Base-by-base conservation (phyloP, 2,888 invertebrate genomes). In the Hirtodrosophila confusa region DNA sequence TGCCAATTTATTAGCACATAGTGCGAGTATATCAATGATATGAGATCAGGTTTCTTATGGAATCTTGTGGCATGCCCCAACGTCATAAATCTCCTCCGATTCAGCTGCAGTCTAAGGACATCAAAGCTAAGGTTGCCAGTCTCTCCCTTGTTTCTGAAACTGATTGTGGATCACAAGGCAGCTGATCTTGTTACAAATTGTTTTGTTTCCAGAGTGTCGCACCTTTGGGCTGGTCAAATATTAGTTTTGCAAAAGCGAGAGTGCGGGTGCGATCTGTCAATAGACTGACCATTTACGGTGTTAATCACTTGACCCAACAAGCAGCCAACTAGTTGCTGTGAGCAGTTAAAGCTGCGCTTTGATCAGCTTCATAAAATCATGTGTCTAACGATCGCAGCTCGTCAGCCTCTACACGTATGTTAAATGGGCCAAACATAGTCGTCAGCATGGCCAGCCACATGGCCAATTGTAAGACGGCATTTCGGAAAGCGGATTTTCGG, bases 401-500 rank as follows among this genome's bases (percentile, higher is more conserved):
- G 40, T 35, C 33, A n/a, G 10, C 39, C 17, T 27, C 7, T 7
- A 40, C 23, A 7, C 6, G 33, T 24, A 41, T 33, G 37, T 39
- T 11, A 61, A 70, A 74, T 74, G 53, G 75, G 44, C 61, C 55
- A 56, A 62, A 47, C 29, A 48, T 33, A 11, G 12, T 33, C 44
- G 39, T 23, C 53, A 17, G 35, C 48, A 50, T 48, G 51, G 43
- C 44, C 47, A 54, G 47, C 44, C 74, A 79, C 79, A 75, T 71
- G 79, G 64, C 62, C 86, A 57, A 67, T 66, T 63, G 48, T 49
- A 23, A 49, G 47, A 35, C 45, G 35, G 27, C 29, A 47, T 47
- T 47, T 50, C 41, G 39, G 11, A 29, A 31, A 11, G 11, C 23
- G 10, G 10, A 41, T 33, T 73, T 55, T 64, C 5, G 10, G 17